These are phyloP conservation scores for Musca domestica DNA, from an alignment of 1,140 invertebrate species.

Conservation along the genomic window DNA sequence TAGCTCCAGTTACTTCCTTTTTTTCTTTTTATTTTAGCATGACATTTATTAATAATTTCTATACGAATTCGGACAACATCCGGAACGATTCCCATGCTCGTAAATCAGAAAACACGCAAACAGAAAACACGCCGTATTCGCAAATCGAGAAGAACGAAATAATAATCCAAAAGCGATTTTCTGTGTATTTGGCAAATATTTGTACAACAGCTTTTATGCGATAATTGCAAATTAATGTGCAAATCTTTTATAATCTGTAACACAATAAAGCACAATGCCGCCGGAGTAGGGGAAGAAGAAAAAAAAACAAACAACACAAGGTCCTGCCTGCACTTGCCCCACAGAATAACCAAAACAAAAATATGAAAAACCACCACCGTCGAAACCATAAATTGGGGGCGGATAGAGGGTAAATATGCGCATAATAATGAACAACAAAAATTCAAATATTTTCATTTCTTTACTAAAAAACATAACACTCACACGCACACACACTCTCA, in stretches of 20 bases:
- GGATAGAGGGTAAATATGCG: background rate
- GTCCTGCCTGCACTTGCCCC: conserved; percentile 1
- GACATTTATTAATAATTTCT: too few species aligned
- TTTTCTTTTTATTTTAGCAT: too few species aligned
- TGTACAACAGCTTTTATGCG: conserved; percentile 18
- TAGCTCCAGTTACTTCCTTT: too few species aligned
- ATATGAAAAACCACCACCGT: background rate
- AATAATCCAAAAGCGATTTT: background rate
- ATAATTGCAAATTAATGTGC: conserved; percentile 20
- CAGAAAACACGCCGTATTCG: too few species aligned
- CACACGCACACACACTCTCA: background rate
- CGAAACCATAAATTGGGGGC: background rate
- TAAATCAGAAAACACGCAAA: too few species aligned
- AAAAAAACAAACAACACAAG: background rate
- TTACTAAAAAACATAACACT: conserved; percentile 2
- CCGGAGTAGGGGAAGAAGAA: too few species aligned
- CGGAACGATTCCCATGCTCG: too few species aligned
- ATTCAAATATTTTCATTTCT: conserved; percentile 11
- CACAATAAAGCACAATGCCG: background rate
- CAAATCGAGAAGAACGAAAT: background rate
- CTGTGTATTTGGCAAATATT: conserved; percentile 12
- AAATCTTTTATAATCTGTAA: conserved; percentile 3
- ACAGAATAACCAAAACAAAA: background rate
- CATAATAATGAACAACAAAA: conserved; percentile 15
- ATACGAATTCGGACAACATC: too few species aligned